Percentiles rank a stretch among this genome's conserved stretches.
Evolutionary conservation across 2,888 invertebrate species (phyloP).

Genomic region (Eucera pruinosa): DNA sequence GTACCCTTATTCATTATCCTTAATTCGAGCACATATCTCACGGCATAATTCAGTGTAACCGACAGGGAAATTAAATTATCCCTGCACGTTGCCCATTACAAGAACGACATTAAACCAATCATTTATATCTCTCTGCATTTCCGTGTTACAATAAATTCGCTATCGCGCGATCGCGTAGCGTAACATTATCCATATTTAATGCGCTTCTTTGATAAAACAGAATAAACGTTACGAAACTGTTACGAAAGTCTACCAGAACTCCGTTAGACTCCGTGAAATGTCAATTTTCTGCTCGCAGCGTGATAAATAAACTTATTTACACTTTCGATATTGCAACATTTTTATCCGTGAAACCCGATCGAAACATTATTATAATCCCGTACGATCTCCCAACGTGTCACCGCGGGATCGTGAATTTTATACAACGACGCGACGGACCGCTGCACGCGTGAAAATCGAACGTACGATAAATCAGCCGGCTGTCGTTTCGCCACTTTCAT

Average conservation of each 20-base stretch:
- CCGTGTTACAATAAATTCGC: constrained; percentile 21
- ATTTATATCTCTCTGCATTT: background rate
- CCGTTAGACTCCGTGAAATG: constrained; percentile 36
- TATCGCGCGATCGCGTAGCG: constrained; percentile 2
- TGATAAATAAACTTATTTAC: constrained; percentile 46
- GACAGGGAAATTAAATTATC: background rate
- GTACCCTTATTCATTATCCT: too few species aligned
- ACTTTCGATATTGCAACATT: constrained; percentile 38
- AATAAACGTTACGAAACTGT: constrained; percentile 27
- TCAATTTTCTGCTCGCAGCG: constrained; percentile 38
- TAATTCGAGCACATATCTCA: too few species aligned
- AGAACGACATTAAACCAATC: background rate
- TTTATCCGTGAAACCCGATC: constrained; percentile 1
- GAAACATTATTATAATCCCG: background rate
- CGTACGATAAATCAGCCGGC: constrained; percentile 32
- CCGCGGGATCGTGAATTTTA: constrained; percentile 6
- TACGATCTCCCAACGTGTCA: background rate
- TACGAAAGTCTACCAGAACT: constrained; percentile 29
- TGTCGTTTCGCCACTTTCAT: constrained; percentile 28
- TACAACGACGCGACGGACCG: constrained; percentile 7
- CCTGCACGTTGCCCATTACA: background rate
- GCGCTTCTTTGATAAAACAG: constrained; percentile 32
- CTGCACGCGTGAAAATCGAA: constrained; percentile 38
- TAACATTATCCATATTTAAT: constrained; percentile 31
- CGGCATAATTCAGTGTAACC: background rate